Evolutionary conservation across 2,888 invertebrate species (phyloP), one percentile per base, ranked within the genome.

Genomic region (Lochmaea crataegi): DNA sequence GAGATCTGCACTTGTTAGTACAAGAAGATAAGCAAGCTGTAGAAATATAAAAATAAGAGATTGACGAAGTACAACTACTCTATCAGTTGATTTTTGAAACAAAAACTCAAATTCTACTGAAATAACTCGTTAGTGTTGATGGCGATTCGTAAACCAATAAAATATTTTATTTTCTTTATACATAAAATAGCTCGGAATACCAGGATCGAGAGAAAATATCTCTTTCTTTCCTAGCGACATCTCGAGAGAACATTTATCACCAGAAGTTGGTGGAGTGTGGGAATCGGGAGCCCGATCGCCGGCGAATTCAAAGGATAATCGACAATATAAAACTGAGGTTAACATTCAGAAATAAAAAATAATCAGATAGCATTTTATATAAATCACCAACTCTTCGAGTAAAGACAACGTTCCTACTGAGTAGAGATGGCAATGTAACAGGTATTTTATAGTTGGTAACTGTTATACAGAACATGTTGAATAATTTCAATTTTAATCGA

Each of bases 251-350:
- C 83, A 82, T 84, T 82, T 80, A 83, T 83, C 83, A 83, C 82
- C 82, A 81, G 80, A 84, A 83, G 81, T 81, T 78, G 74, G 79
- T 81, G 76, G 82, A 84, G 83, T 86, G 85, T 86, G 86, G 86
- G 87, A 86, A 86, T 83, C 86, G 80, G 85, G 84, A 85, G 85
- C 85, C 81, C 80, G 77, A 72, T 73, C 22, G 80, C 82, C 86
- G 85, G 85, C 84, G 79, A 81, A 81, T 80, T 84, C 86, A 85
- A 87, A 86, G 85, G 85, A 83, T 83, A 85, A 85, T 86, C 86
- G 86, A 87, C 86, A 87, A 86, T 87, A 86, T 87, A 86, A 86
- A 86, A 86, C 85, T 84, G 84, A 86, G 84, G 86, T 86, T 86
- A 86, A 87, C 86, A 86, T 87, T 86, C 85, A 85, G 85, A 86